Evolutionary conservation across 2,113 vertebrate genomes (phyloP), one percentile per base, ranked within the genome.

Genomic region (Channa argus): DNA sequence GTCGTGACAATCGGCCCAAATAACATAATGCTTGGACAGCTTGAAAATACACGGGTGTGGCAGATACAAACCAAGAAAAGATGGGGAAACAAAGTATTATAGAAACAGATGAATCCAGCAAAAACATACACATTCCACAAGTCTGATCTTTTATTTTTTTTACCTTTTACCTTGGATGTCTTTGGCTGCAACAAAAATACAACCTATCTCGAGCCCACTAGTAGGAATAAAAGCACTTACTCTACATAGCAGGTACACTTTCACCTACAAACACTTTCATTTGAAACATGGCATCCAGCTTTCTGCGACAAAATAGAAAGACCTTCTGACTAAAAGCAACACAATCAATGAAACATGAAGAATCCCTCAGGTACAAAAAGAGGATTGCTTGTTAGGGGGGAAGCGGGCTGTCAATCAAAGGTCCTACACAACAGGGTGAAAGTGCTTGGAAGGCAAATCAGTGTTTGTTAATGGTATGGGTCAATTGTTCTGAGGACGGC

Each of bases 291-390:
- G 73, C 69, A 63, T 72, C 75, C 43, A 13, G 62, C 84, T 71
- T 56, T 72, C 73, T 80, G 75, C 44, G 39, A 83, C 68, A 81
- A 77, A 75, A 79, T 33, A 63, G 67, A 77, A 84, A 84, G 66
- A 82, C 73, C 77, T 76, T 81, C 65, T 33, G 67, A 78, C 79
- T 91, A 86, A 91, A 89, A 89, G 85, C 89, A 69, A 49, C 45
- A 60, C 80, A 77, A 91, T 92, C 88, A 88, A 92, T 92, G 89
- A 89, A 89, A 91, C 79, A 90, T 89, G 85, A 91, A 84, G 83
- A 82, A 90, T 86, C 82, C 83, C 86, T 83, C 52, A 67, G 83
- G 86, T 78, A 72, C 58, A 47, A 33, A 78, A 82, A 71, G 39
- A 86, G 71, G 74, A 76, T 5, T 62, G 38, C 69, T 85, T 88